A percentile compares a stretch with the other conserved stretches of the same genome.
Evolutionary conservation across 2,888 invertebrate genomes (phyloP).

Genomic region (Amiota mariae): DNA sequence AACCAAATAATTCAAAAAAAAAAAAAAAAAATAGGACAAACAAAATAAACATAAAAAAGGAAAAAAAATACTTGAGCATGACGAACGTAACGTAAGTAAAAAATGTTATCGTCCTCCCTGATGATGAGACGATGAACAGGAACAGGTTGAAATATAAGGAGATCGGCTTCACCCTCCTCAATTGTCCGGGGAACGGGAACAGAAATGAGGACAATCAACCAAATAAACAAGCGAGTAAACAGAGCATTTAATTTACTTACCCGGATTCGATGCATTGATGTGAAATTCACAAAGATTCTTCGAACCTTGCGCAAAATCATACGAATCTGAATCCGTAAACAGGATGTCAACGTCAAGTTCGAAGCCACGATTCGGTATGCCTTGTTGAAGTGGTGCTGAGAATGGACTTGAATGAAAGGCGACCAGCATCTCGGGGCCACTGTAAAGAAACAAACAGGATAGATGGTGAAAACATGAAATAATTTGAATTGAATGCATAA

Average conservation of each 20-base stretch:
- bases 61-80: conserved; percentile 3
- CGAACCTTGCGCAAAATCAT: conserved; percentile 82
- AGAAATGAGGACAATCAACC: conserved; percentile 14
- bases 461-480: background rate
- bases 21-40: too few relatives aligned
- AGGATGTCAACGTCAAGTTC: conserved; percentile 91
- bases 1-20: too few relatives aligned
- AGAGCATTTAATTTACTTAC: conserved; percentile 55
- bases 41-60: too few relatives aligned
- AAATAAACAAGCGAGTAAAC: conserved; percentile 12
- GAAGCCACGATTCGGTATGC: conserved; percentile 82
- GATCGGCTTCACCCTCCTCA: background rate
- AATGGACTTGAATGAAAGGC: conserved; percentile 90
- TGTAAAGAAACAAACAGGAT: conserved; percentile 47
- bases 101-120: conserved; percentile 7
- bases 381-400: conserved; percentile 83
- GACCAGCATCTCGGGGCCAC: conserved; percentile 88
- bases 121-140: background rate
- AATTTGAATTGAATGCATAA: background rate
- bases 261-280: conserved; percentile 81
- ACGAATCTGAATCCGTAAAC: conserved; percentile 89
- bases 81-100: background rate
- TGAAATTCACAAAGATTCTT: conserved; percentile 80
- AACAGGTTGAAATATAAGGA: background rate
- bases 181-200: background rate